Evolutionary conservation across 1,140 invertebrate species (phyloP).

Genomic region (Manduca sexta): DNA sequence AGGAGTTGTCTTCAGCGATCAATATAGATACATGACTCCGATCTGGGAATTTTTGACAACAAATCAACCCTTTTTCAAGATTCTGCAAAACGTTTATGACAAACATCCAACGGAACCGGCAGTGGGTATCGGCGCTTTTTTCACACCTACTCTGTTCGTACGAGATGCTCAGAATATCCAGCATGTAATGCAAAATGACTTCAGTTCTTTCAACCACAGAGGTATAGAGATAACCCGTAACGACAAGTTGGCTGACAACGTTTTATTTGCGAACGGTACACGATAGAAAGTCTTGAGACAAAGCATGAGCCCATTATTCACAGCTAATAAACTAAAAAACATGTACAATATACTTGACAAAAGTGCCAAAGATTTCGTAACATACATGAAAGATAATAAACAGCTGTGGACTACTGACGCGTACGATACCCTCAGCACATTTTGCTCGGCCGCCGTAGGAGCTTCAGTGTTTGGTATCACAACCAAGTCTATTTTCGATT

Average conservation of each 20-base stretch:
- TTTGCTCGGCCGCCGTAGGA: constrained; percentile 18
- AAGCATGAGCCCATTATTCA: constrained; percentile 62
- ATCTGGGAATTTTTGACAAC: constrained; percentile 17
- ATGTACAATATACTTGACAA: constrained; percentile 60
- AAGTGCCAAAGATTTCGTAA: constrained; percentile 37
- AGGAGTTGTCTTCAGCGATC: constrained; percentile 12
- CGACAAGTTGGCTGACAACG: constrained; percentile 69
- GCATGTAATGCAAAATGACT: constrained; percentile 64
- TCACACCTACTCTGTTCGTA: constrained; percentile 52
- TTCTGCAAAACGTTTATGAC: constrained; percentile 25
- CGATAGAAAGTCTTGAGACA: constrained; percentile 60
- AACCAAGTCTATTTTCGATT: constrained; percentile 20
- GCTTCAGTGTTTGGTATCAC: constrained; percentile 30
- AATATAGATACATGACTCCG: constrained; percentile 16
- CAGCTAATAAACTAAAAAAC: constrained; percentile 56
- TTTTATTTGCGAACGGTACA: constrained; percentile 58
- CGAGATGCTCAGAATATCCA: constrained; percentile 70
- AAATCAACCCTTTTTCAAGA: constrained; percentile 22
- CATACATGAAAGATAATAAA: constrained; percentile 26
- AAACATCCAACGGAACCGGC: constrained; percentile 20
- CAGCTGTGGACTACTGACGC: constrained; percentile 15
- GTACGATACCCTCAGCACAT: constrained; percentile 14
- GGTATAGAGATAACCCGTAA: constrained; percentile 59
- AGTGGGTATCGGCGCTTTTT: constrained; percentile 47
- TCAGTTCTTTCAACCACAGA: constrained; percentile 63